Evolutionary conservation across 2,113 vertebrate species (phyloP), one percentile per base, ranked within the genome.

Genomic region (Festucalex cinctus): DNA sequence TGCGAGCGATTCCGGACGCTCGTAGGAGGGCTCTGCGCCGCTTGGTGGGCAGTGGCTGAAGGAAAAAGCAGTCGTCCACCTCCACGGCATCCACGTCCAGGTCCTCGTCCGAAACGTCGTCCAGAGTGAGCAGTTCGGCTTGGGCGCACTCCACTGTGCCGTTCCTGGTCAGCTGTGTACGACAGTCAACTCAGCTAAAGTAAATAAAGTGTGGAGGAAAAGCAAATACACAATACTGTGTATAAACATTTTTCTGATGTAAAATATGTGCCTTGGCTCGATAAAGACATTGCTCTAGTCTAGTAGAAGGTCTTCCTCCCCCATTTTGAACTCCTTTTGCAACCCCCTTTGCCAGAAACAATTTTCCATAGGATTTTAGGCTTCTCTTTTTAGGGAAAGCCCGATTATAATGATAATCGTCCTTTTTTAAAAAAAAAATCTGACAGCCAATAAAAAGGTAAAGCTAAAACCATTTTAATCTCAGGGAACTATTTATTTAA

Each of bases 51-150:
- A 99, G 89, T 0, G 97, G 97, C 89, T 98, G 96, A 36, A 98
- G 93, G 85, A 98, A 98, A 88, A 98, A 99, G 57, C 96, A 99
- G 71, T 99, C 96, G 1, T 98, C 96, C 86, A 98, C 96, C 77
- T 98, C 95, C 80, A 98, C 93, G 0, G 91, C 93, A 54, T 97
- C 96, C 86, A 96, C 93, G 0, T 98, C 95, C 8, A 99, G 94
- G 66, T 99, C 97, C 59, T 98, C 96, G 2, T 98, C 97, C 0
- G 97, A 98, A 3, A 98, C 94, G 1, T 98, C 97, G 1, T 97
- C 97, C 79, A 98, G 83, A 0, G 96, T 97, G 46, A 98, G 91
- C 16, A 95, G 91, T 0, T 95, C 96, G 0, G 96, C 96, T 88
- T 96, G 95, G 60, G 95, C 93, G 0, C 95, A 96, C 64, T 94